A percentile compares a stretch with the other conserved stretches of the same genome.
Evolutionary conservation across 2,113 vertebrate genomes (phyloP).

Genomic region (Oceanites oceanicus): DNA sequence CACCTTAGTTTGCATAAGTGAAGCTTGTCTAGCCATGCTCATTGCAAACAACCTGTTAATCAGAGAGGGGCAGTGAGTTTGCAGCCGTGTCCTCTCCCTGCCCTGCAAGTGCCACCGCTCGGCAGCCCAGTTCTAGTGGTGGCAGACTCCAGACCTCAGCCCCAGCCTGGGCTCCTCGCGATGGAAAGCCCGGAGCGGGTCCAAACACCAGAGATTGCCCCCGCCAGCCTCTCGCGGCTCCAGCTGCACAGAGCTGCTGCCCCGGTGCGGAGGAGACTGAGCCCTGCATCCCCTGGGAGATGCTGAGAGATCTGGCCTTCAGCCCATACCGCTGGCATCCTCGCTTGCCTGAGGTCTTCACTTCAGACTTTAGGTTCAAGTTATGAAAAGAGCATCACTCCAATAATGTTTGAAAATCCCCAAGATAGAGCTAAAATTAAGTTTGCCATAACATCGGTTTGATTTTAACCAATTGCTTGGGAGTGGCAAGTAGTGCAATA

Average conservation of each 20-base stretch:
- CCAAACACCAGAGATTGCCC: no score
- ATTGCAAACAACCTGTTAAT: neutral
- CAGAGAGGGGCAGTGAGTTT: no score
- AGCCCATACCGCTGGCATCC: neutral
- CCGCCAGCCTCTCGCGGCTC: neutral
- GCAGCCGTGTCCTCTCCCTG: neutral
- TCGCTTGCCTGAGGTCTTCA: rapidly evolving
- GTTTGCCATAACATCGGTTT: rapidly evolving
- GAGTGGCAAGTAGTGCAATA: neutral
- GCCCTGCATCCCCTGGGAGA: neutral
- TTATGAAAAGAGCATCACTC: neutral
- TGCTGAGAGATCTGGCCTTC: neutral
- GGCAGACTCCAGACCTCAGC: neutral
- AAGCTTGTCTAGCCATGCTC: neutral
- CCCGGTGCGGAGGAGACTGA: rapidly evolving
- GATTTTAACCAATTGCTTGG: neutral
- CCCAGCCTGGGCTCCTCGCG: neutral
- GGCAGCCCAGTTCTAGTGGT: neutral
- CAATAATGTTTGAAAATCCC: neutral
- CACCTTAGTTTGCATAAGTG: neutral
- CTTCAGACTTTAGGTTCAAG: neutral
- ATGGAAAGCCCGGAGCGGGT: neutral
- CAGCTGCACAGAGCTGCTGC: neutral
- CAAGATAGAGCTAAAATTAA: neutral
- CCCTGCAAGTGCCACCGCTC: neutral